These are phyloP conservation scores for Dendrocopos noguchii DNA, from an alignment of 2,113 vertebrate species.

Conservation along the genomic window DNA sequence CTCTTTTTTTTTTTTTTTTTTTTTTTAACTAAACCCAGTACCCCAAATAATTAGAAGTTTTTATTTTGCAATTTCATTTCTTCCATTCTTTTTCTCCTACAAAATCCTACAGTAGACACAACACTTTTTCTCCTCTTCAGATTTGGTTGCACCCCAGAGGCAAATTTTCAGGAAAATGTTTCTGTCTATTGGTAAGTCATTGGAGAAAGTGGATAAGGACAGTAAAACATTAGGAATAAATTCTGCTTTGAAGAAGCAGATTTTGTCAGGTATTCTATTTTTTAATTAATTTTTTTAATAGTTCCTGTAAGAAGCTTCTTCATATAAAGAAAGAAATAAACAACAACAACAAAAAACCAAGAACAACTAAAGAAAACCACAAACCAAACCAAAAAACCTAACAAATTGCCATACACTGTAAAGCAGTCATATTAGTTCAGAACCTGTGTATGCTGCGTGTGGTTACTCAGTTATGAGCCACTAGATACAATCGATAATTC, in stretches of 20 bases:
- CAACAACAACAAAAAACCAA: too few relatives aligned
- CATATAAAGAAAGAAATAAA: background rate
- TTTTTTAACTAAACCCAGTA: background rate
- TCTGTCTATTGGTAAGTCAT: background rate
- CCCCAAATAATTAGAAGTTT: background rate
- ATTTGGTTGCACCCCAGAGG: background rate
- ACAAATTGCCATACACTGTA: background rate
- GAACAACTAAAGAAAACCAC: too few relatives aligned
- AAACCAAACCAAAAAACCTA: too few relatives aligned
- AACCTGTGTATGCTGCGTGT: background rate
- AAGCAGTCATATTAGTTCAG: constrained; percentile 40
- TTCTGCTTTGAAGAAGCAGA: background rate
- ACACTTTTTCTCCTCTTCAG: background rate
- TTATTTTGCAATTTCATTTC: constrained; percentile 17
- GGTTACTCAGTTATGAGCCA: background rate
- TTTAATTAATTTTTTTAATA: background rate
- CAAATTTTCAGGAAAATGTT: constrained; percentile 2
- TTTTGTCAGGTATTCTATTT: background rate
- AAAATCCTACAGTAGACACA: background rate
- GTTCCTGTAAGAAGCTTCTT: background rate
- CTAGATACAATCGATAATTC: constrained; percentile 48
- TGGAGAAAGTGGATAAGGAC: background rate
- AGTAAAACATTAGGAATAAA: background rate
- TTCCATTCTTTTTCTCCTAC: background rate
- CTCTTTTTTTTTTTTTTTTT: background rate